Evolutionary conservation across 2,888 invertebrate genomes (phyloP).

Genomic region (Oscheius sp.): DNA sequence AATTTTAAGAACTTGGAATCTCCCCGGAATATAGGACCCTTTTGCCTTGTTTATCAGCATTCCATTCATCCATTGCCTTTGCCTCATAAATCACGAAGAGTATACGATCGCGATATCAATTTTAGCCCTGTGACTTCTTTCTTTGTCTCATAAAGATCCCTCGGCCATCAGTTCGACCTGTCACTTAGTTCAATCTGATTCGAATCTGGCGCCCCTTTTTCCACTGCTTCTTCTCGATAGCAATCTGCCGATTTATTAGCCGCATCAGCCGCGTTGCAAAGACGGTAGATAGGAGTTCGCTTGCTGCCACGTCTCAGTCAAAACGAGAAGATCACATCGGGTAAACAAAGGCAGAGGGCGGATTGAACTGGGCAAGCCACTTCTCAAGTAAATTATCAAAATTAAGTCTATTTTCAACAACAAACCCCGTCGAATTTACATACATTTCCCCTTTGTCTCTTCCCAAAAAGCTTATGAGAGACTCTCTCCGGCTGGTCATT

Average conservation of each 20-base stretch:
- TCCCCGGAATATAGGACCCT: no score
- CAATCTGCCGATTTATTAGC: slow-evolving; percentile 27
- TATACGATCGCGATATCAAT: no score
- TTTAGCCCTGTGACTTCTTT: background rate
- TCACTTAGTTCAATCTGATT: slow-evolving; percentile 18
- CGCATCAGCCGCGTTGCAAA: slow-evolving; percentile 28
- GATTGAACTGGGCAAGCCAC: no score
- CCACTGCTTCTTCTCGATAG: slow-evolving; percentile 15
- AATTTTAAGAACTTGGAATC: no score
- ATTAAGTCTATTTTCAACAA: background rate
- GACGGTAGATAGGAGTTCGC: background rate
- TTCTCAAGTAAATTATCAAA: no score
- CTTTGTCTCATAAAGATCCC: background rate
- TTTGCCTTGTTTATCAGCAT: no score
- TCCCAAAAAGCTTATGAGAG: no score
- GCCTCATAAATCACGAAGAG: no score
- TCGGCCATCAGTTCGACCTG: background rate
- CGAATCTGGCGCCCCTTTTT: slow-evolving; percentile 29
- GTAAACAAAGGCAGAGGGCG: background rate
- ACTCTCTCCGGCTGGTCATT: no score
- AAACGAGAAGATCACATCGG: background rate
- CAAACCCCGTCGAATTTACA: background rate
- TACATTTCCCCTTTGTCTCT: no score
- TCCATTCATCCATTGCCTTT: no score
- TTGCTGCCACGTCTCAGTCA: background rate